These are phyloP conservation scores for Limnephilus lunatus DNA, from an alignment of 2,888 invertebrate species.

Conservation along the genomic window DNA sequence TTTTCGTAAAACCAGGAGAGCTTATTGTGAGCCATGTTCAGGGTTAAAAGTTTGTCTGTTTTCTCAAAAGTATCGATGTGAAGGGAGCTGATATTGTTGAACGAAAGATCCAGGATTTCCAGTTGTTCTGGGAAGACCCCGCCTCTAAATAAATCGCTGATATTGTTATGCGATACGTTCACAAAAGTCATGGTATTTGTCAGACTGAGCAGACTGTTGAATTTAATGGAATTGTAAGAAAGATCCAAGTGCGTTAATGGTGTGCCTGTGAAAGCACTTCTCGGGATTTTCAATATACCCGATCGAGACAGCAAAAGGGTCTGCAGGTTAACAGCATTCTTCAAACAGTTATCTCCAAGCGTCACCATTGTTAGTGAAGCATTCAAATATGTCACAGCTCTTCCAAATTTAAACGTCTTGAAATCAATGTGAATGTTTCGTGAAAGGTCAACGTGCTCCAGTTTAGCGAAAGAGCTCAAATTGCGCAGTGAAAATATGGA, in stretches of 20 bases:
- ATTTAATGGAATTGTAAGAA: neutral
- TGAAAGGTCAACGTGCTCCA: neutral
- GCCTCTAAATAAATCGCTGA: neutral
- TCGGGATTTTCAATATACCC: neutral
- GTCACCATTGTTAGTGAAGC: neutral
- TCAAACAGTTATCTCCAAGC: slow-evolving; percentile 7
- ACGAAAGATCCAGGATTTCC: neutral
- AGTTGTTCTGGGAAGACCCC: neutral
- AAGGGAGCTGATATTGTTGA: neutral
- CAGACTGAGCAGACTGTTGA: neutral
- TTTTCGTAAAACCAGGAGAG: slow-evolving; percentile 2
- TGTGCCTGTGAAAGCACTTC: neutral
- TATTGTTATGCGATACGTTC: slow-evolving; percentile 4
- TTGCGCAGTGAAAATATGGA: neutral
- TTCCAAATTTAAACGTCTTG: neutral
- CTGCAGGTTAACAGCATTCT: neutral
- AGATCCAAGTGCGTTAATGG: neutral
- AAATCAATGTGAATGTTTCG: neutral
- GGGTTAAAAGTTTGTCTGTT: neutral
- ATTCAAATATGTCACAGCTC: neutral
- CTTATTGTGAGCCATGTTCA: neutral
- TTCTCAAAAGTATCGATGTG: neutral
- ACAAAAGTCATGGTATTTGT: neutral
- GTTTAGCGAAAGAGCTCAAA: neutral
- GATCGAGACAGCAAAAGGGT: neutral